Evolutionary conservation across 2,113 vertebrate species (phyloP).

Genomic region (Drymodes brunneopygia): DNA sequence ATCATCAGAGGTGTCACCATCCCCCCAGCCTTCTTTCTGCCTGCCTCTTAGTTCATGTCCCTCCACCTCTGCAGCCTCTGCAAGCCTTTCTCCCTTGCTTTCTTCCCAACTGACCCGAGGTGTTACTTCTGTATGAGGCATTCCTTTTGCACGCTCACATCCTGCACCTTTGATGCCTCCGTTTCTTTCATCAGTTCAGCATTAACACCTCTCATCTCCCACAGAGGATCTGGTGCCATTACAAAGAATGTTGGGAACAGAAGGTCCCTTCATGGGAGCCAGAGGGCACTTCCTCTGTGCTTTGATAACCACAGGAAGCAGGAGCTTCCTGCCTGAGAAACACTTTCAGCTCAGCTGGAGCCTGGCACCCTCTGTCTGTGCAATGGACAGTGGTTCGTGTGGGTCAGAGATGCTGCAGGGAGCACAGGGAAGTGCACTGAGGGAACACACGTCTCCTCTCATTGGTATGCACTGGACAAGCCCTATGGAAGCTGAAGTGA

Average conservation of each 20-base stretch:
- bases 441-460: background rate
- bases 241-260: background rate
- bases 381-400: background rate
- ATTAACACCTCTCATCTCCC: background rate
- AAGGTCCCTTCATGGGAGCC: background rate
- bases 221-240: background rate
- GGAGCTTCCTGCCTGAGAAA: background rate
- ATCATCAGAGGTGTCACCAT: background rate
- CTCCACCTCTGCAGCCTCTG: background rate
- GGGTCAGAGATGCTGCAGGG: background rate
- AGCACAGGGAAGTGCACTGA: background rate
- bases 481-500: background rate
- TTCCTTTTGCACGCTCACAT: background rate
- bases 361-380: background rate
- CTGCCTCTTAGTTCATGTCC: background rate
- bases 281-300: background rate
- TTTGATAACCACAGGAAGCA: background rate
- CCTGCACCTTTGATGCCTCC: background rate
- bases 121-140: background rate
- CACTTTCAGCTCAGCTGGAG: background rate
- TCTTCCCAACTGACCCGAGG: background rate
- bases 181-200: background rate
- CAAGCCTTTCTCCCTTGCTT: background rate
- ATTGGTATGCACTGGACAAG: background rate
- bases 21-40: background rate